These are phyloP conservation scores for Drosophila neotestacea DNA, from an alignment of 2,888 invertebrate genomes.

Conservation along the genomic window DNA sequence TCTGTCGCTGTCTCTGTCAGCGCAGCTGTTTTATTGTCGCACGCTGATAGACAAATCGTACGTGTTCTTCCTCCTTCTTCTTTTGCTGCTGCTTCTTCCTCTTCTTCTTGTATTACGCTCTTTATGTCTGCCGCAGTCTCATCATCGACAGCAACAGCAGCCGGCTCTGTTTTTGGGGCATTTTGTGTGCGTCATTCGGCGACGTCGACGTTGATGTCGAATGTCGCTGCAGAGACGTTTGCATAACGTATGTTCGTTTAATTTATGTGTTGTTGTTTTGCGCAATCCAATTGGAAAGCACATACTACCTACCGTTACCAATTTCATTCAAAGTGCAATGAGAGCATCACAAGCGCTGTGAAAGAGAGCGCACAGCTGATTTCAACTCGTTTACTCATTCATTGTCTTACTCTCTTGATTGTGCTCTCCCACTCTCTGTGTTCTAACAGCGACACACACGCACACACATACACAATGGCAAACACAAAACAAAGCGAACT, in stretches of 20 bases:
- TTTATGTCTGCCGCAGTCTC: conserved; percentile 22
- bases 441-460: conserved; percentile 18
- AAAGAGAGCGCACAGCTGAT: conserved; percentile 62
- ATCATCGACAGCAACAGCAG: conserved; percentile 60
- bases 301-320: conserved; percentile 69
- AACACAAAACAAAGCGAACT: conserved; percentile 67
- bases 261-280: conserved; percentile 63
- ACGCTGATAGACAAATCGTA: conserved; percentile 40
- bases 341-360: conserved; percentile 21
- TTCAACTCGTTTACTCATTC: conserved; percentile 18
- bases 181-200: conserved; percentile 74
- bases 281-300: conserved; percentile 74
- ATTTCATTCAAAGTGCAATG: conserved; percentile 67
- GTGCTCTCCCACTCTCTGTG: conserved; percentile 21
- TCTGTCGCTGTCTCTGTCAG: conserved; percentile 26
- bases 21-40: conserved; percentile 72
- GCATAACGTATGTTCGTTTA: conserved; percentile 56
- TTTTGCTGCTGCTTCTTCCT: neutral
- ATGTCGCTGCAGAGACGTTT: conserved; percentile 45
- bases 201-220: conserved; percentile 9
- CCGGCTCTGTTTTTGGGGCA: conserved; percentile 49
- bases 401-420: conserved; percentile 10
- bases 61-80: conserved; percentile 31
- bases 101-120: conserved; percentile 32
- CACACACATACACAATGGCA: conserved; percentile 34